Evolutionary conservation across 2,113 vertebrate species (phyloP).

Genomic region (Apteryx mantelli): DNA sequence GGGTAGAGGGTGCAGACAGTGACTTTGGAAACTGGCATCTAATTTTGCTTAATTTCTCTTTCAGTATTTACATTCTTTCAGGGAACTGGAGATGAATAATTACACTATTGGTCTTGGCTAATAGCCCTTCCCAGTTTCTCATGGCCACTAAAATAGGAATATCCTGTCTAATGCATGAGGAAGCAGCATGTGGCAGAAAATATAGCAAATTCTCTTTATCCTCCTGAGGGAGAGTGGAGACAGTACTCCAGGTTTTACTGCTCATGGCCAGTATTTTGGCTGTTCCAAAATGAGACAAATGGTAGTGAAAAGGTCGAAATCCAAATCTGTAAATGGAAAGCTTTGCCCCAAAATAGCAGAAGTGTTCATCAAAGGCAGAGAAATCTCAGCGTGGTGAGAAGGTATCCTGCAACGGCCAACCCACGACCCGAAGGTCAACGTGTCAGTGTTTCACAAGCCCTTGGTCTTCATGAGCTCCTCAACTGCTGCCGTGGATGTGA

Average conservation of each 20-base stretch:
- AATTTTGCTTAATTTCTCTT: neutral
- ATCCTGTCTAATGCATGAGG: neutral
- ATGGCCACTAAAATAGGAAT: neutral
- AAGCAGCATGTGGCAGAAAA: neutral
- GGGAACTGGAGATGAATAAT: neutral
- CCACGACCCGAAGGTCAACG: neutral
- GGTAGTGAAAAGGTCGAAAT: neutral
- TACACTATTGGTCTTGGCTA: neutral
- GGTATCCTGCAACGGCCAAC: neutral
- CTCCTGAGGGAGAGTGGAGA: neutral
- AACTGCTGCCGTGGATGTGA: neutral
- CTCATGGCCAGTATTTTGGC: neutral
- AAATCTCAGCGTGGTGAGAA: neutral
- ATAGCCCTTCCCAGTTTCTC: neutral
- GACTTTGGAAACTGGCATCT: neutral
- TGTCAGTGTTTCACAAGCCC: rapidly evolving
- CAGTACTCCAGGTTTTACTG: neutral
- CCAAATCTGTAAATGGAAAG: neutral
- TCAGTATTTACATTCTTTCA: neutral
- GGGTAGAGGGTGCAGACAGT: neutral
- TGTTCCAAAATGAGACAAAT: neutral
- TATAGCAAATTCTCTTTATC: neutral
- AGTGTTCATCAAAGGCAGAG: rapidly evolving
- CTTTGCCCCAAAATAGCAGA: neutral
- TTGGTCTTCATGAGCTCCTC: neutral